Evolutionary conservation across 1,140 invertebrate genomes (phyloP).

Genomic region (Rhynchophorus ferrugineus): DNA sequence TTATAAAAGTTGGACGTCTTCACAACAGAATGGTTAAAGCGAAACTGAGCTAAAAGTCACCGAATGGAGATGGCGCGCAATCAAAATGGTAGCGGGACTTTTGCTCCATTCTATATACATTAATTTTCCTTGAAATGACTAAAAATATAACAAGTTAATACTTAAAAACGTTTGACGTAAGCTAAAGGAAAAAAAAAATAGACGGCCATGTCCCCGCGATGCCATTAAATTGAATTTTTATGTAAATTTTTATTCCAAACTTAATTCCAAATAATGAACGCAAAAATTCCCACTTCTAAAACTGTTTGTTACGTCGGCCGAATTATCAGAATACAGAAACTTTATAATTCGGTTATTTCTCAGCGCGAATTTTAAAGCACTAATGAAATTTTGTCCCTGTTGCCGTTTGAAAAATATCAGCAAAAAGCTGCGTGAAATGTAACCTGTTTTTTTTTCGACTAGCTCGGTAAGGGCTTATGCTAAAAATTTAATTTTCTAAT

Average conservation of each 20-base stretch:
- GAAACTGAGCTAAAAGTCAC: no score
- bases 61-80: no score
- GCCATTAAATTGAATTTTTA: neutral
- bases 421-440: neutral
- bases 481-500: neutral
- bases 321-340: neutral
- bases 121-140: no score
- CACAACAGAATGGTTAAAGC: no score
- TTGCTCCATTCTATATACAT: no score
- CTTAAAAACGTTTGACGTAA: no score
- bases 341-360: neutral
- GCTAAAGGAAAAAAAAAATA: no score
- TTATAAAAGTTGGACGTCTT: no score
- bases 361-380: neutral
- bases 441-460: neutral
- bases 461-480: neutral
- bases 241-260: neutral
- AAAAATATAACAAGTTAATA: no score
- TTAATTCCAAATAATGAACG: neutral
- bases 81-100: no score
- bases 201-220: no score
- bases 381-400: neutral
- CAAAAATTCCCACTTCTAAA: neutral
- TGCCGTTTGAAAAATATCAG: neutral
- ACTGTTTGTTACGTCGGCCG: neutral